Percentiles rank a stretch among this genome's conserved stretches.
These are phyloP conservation scores for Glaucopsyche alexis DNA, from an alignment of 2,888 invertebrate species.

Conservation along the genomic window DNA sequence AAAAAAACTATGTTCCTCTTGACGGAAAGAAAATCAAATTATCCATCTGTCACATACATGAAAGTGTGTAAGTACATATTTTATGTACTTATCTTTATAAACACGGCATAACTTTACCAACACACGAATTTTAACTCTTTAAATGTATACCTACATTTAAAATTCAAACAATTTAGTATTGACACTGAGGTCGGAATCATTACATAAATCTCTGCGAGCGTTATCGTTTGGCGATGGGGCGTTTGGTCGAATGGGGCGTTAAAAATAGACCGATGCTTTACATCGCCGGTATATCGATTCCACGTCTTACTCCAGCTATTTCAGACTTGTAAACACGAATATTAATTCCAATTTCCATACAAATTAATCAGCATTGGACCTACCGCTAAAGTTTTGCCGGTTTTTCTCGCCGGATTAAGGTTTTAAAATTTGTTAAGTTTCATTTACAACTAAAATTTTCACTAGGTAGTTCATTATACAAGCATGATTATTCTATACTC, in stretches of 20 bases:
- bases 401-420: too few species aligned
- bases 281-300: slow-evolving; percentile 59
- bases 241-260: slow-evolving; percentile 59
- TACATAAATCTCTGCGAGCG: slow-evolving; percentile 62
- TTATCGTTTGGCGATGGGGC: slow-evolving; percentile 46
- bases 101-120: too few species aligned
- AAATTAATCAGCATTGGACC: background rate
- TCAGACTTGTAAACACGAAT: slow-evolving; percentile 57
- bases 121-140: background rate
- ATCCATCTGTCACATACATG: too few species aligned
- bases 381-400: too few species aligned
- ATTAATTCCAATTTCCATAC: background rate
- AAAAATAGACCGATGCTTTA: slow-evolving; percentile 66
- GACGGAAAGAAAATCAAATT: too few species aligned
- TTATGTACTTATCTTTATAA: too few species aligned
- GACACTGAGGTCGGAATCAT: slow-evolving; percentile 54
- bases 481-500: background rate
- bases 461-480: too few species aligned
- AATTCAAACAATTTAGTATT: slow-evolving; percentile 36
- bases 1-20: too few species aligned
- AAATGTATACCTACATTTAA: background rate
- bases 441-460: too few species aligned
- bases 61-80: too few species aligned
- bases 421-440: too few species aligned
- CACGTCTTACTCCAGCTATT: slow-evolving; percentile 65